Evolutionary conservation across 2,797 vertebrate genomes (phyloP).

Genomic region (Tamandua tetradactyla): DNA sequence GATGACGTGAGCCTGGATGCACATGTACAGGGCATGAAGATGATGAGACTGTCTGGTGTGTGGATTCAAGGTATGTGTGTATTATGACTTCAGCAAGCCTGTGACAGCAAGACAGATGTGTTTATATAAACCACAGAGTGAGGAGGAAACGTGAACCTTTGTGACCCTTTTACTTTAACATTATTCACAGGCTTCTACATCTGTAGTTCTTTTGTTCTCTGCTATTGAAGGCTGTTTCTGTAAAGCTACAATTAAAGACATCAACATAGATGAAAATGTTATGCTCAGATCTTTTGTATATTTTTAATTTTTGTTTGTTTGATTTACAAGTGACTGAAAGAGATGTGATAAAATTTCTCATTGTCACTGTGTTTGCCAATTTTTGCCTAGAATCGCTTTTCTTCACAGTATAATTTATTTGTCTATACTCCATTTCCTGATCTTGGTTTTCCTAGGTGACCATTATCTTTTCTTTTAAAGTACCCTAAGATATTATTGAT

Average conservation of each 20-base stretch:
- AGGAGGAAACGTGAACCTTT: background rate
- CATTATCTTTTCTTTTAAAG: constrained; percentile 43
- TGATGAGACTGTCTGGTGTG: background rate
- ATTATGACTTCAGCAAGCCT: background rate
- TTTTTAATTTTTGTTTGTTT: constrained; percentile 35
- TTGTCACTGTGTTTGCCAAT: background rate
- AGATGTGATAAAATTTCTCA: constrained; percentile 29
- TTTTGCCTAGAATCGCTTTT: constrained; percentile 2
- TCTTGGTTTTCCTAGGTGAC: constrained; percentile 53
- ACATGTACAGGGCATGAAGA: background rate
- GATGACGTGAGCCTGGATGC: background rate
- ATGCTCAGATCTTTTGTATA: background rate
- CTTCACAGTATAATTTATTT: constrained; percentile 21
- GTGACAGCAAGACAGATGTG: background rate
- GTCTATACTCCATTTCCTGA: constrained; percentile 55
- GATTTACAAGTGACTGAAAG: constrained; percentile 1
- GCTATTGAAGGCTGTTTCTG: background rate
- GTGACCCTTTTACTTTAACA: too few species aligned
- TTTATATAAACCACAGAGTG: background rate
- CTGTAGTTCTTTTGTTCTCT: background rate
- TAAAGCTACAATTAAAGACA: background rate
- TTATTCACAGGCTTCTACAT: background rate
- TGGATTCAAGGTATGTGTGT: background rate
- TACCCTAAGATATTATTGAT: constrained; percentile 51
- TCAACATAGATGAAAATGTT: background rate